Percentiles rank a stretch among this genome's conserved stretches.
These are phyloP conservation scores for Astropecten irregularis DNA, from an alignment of 53 echinoderm and acorn worm species.

Conservation along the genomic window DNA sequence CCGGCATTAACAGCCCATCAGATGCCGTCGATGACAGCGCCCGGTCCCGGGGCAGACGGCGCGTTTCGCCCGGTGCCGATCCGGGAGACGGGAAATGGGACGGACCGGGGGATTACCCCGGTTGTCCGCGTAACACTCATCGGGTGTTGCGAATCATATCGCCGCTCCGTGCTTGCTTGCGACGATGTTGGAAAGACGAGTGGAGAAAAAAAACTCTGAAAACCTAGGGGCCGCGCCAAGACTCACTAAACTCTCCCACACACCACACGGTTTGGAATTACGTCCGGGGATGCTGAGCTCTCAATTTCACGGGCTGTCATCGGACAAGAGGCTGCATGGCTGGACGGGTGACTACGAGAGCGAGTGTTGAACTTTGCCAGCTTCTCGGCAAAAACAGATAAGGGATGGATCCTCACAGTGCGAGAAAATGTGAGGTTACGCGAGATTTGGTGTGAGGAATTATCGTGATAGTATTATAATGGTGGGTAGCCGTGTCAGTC, in stretches of 20 bases:
- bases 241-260: not conserved
- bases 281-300: constrained; percentile 20
- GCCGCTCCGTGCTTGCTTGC: not conserved
- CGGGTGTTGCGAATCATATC: too few species aligned
- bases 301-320: constrained; percentile 45
- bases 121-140: constrained; percentile 9
- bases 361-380: constrained; percentile 49
- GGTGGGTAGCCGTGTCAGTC: too few species aligned
- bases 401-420: too few species aligned
- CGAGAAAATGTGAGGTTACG: not conserved
- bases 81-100: constrained; percentile 4
- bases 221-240: too few species aligned
- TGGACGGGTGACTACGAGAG: constrained; percentile 9
- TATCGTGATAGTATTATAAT: too few species aligned
- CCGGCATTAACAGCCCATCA: constrained; percentile 43
- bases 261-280: not conserved
- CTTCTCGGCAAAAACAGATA: too few species aligned
- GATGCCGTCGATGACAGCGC: constrained; percentile 36
- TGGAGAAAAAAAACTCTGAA: too few species aligned
- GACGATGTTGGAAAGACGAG: too few species aligned
- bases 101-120: constrained; percentile 21
- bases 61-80: not conserved
- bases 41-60: constrained; percentile 36
- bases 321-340: constrained; percentile 28
- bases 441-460: not conserved